phyloP scores from a whole-genome alignment of 2,888 invertebrate genomes.

The Charanyca ferruginea region DNA sequence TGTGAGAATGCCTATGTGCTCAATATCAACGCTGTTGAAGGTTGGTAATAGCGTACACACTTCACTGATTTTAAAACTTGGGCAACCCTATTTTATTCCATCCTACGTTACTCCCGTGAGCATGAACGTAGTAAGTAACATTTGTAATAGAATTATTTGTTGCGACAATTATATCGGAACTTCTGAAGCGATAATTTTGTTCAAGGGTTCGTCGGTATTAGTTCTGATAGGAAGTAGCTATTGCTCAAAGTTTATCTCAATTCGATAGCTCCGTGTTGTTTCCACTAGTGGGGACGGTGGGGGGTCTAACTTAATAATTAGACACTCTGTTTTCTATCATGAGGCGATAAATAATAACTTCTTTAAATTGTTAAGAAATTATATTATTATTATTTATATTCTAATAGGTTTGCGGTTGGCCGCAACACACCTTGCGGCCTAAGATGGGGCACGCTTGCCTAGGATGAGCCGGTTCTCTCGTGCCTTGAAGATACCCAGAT shows the following conservation, averaged over 20 bases:
- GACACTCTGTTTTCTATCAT: neutral
- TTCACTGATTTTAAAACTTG: neutral
- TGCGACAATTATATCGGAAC: constrained; percentile 7
- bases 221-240: constrained; percentile 4
- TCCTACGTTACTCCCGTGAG: constrained; percentile 9
- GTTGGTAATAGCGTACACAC: too few relatives aligned
- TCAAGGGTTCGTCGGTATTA: neutral
- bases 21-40: too few relatives aligned
- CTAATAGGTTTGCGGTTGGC: too few relatives aligned
- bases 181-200: constrained; percentile 13
- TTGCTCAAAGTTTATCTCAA: neutral
- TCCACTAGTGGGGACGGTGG: neutral
- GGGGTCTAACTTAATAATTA: neutral
- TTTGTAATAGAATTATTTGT: constrained; percentile 36
- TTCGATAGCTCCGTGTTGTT: neutral
- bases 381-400: too few relatives aligned
- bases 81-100: constrained; percentile 30
- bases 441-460: too few relatives aligned
- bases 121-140: constrained; percentile 27
- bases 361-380: too few relatives aligned
- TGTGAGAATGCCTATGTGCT: too few relatives aligned
- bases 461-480: too few relatives aligned
- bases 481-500: too few relatives aligned
- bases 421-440: too few relatives aligned
- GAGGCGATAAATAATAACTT: too few relatives aligned